These are phyloP conservation scores for Meliscaeva auricollis DNA, from an alignment of 2,888 invertebrate species.

Conservation along the genomic window DNA sequence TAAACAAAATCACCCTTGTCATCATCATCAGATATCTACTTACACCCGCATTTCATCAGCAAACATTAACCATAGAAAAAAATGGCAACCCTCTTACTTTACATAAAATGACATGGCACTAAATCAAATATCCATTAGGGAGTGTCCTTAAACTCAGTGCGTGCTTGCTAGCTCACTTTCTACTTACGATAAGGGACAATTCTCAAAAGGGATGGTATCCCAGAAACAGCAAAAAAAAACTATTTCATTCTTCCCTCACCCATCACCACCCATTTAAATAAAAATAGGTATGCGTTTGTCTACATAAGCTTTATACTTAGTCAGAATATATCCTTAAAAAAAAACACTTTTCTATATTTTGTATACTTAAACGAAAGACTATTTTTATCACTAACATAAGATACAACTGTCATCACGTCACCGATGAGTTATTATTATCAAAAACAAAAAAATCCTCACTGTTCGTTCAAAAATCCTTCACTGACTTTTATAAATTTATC, in stretches of 20 bases:
- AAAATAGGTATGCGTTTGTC: neutral
- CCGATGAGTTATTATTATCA: slow-evolving; percentile 62
- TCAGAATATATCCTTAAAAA: slow-evolving; percentile 19
- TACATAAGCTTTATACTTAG: neutral
- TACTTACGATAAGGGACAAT: slow-evolving; percentile 8
- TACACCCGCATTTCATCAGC: slow-evolving; percentile 39
- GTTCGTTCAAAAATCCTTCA: neutral
- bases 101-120: slow-evolving; percentile 63
- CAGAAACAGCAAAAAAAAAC: slow-evolving; percentile 50
- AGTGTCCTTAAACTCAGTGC: slow-evolving; percentile 42
- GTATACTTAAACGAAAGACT: slow-evolving; percentile 28
- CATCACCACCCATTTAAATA: neutral
- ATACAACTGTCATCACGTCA: slow-evolving; percentile 66
- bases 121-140: slow-evolving; percentile 72
- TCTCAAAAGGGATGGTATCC: slow-evolving; percentile 43
- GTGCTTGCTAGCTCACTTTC: slow-evolving; percentile 8
- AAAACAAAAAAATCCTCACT: slow-evolving; percentile 15
- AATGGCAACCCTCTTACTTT: slow-evolving; percentile 67
- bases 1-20: slow-evolving; percentile 31
- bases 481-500: slow-evolving; percentile 1
- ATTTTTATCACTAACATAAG: slow-evolving; percentile 35
- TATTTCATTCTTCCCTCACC: slow-evolving; percentile 35
- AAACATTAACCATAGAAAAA: slow-evolving; percentile 25
- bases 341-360: neutral
- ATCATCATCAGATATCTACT: neutral